Percentiles rank a stretch among this genome's conserved stretches.
Evolutionary conservation across 2,113 vertebrate species (phyloP).

Genomic region (Carollia perspicillata): DNA sequence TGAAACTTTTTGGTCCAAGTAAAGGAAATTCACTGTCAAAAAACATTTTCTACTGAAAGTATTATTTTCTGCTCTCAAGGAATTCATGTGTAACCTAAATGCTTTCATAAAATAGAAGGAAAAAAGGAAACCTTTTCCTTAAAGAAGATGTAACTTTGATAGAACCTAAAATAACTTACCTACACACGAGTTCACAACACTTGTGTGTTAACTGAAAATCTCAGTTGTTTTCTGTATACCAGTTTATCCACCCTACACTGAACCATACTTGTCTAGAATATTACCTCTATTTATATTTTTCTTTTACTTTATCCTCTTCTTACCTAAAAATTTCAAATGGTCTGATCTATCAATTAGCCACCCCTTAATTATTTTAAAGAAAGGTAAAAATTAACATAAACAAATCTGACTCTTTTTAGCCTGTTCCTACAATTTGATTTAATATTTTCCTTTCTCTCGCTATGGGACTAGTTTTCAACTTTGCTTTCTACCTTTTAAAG

Average conservation of each 20-base stretch:
- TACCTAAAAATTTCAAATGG: conserved; percentile 11
- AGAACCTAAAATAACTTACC: conserved; percentile 36
- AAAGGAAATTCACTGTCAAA: conserved; percentile 51
- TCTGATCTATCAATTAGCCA: neutral
- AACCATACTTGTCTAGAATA: neutral
- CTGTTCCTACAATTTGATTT: neutral
- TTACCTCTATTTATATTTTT: conserved; percentile 12
- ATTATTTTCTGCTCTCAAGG: conserved; percentile 35
- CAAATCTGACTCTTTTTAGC: conserved; percentile 7
- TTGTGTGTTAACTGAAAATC: neutral
- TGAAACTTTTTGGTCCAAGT: neutral
- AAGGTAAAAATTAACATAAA: neutral
- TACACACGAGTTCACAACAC: neutral
- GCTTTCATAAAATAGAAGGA: conserved; percentile 11
- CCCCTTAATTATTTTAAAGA: conserved; percentile 5
- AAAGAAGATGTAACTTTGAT: conserved; percentile 17
- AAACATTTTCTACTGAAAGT: conserved; percentile 6
- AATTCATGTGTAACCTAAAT: neutral
- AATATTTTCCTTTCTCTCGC: conserved; percentile 18
- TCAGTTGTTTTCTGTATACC: neutral
- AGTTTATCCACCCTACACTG: neutral
- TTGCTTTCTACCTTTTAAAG: conserved; percentile 50
- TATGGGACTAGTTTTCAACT: conserved; percentile 37
- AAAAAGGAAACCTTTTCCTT: neutral
- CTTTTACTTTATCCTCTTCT: neutral